Evolutionary conservation across 1,140 invertebrate genomes (phyloP).

Genomic region (Drosophila setifemur): DNA sequence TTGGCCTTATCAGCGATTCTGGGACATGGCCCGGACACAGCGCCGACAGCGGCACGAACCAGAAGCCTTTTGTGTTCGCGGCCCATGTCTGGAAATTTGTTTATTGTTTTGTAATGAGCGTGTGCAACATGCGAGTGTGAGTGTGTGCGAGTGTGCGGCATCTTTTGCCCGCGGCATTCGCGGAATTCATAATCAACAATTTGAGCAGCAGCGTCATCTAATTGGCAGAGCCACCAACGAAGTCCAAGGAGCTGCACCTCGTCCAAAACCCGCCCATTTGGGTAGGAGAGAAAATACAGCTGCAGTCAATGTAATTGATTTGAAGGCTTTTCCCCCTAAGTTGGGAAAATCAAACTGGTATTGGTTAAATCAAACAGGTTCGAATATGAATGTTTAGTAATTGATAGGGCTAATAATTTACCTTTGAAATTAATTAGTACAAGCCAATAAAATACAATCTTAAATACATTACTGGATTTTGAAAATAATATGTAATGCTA

Average conservation of each 20-base stretch:
- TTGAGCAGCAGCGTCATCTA: constrained; percentile 64
- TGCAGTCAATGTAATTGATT: too few species aligned
- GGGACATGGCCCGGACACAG: constrained; percentile 65
- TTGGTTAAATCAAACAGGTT: too few species aligned
- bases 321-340: too few species aligned
- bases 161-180: constrained; percentile 65
- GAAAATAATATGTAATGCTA: too few species aligned
- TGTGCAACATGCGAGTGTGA: constrained; percentile 20
- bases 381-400: too few species aligned
- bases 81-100: constrained; percentile 77
- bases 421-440: too few species aligned
- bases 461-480: too few species aligned
- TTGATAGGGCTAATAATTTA: too few species aligned
- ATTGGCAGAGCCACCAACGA: constrained; percentile 47
- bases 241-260: too few species aligned
- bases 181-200: constrained; percentile 77
- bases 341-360: too few species aligned
- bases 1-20: constrained; percentile 75
- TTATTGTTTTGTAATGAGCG: constrained; percentile 81
- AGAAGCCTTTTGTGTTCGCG: constrained; percentile 58
- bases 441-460: too few species aligned
- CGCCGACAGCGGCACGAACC: constrained; percentile 74
- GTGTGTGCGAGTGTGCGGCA: constrained; percentile 46
- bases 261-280: too few species aligned
- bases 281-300: not conserved